Base-by-base conservation (phyloP, 2,113 vertebrate genomes). In the Maylandia zebra region DNA sequence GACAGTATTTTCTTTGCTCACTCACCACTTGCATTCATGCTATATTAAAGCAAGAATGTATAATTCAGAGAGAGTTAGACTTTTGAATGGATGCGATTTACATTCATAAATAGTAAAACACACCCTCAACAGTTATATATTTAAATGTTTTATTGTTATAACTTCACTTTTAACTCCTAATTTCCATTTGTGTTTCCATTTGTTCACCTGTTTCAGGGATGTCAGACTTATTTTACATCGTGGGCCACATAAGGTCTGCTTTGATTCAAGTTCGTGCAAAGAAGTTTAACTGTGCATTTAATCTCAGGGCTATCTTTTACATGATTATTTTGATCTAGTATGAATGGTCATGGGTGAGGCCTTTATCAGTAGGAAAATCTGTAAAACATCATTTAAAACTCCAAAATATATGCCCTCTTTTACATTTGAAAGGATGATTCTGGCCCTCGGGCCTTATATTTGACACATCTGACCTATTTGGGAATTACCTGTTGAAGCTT, bases 401-500 rank as follows among this genome's bases (percentile, higher is more conserved):
- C 61, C 19, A 66, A 22, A 66, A 38, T 66, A 66, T 66, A 13
- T 0, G 34, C 61, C 0, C 19, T 66, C 32, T 66, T 38, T 66
- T 1, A n/a, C 0, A 66, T 66, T 36, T 10, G 36, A 36, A 36
- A 36, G 36, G 36, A 69, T 69, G 2, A 69, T 69, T 38, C 34
- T 38, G 64, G 64, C 11, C 11, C 19, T 69, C 0, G 4, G 34
- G 64, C 64, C 64, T 69, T 69, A 41, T 69, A 8, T 69, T 69
- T 69, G 64, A 69, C 19, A 69, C 64, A 41, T 22, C 34, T 69
- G 64, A 69, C 19, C 19, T 41, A 38, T 81, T 17, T 55, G 11
- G 41, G 48, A 8, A 27, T 90, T 97, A 99, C 99, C 98, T 98
- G 97, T 99, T 99, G 93, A 99, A 99, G 94, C 98, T 98, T 89